Conservation (phyloP, 2,888 invertebrate species). For the Volucella inanis region DNA sequence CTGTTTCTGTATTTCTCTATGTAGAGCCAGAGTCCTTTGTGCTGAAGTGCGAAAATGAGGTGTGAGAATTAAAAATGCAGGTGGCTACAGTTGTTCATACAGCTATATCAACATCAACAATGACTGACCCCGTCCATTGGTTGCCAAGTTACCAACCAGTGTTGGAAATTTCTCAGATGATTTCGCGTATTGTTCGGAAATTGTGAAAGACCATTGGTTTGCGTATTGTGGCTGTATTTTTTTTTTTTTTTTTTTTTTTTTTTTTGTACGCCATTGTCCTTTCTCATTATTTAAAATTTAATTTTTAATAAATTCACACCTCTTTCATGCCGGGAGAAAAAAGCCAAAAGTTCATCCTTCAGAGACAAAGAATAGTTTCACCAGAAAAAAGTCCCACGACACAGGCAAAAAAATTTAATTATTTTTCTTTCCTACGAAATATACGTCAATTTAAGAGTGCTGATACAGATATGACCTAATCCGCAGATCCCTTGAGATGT, state of each 20-base stretch:
- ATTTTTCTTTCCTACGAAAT: constrained; percentile 46
- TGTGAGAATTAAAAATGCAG: constrained; percentile 63
- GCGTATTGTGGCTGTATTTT: constrained; percentile 41
- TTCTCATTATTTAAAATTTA: constrained; percentile 52
- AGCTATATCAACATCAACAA: too few relatives aligned
- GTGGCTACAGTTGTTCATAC: constrained; percentile 14
- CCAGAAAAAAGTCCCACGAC: constrained; percentile 40
- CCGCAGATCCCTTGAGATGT: constrained; percentile 63
- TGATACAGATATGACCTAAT: constrained; percentile 57
- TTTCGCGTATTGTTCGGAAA: constrained; percentile 48
- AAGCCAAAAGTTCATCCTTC: constrained; percentile 23
- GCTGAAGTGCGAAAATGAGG: constrained; percentile 67
- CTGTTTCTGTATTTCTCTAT: constrained; percentile 9
- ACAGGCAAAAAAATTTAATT: constrained; percentile 57
- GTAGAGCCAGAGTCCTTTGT: constrained; percentile 52
- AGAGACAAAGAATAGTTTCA: constrained; percentile 48
- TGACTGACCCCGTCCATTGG: constrained; percentile 10
- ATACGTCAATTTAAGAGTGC: constrained; percentile 28
- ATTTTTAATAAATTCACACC: constrained; percentile 71
- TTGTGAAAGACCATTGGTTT: constrained; percentile 44
- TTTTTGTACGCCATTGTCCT: constrained; percentile 57
- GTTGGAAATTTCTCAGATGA: constrained; percentile 42
- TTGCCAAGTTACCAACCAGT: constrained; percentile 3
- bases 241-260: too few relatives aligned
- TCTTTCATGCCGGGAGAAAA: constrained; percentile 26